Conservation (phyloP, 2,113 vertebrate genomes). For the Addax nasomaculatus region DNA sequence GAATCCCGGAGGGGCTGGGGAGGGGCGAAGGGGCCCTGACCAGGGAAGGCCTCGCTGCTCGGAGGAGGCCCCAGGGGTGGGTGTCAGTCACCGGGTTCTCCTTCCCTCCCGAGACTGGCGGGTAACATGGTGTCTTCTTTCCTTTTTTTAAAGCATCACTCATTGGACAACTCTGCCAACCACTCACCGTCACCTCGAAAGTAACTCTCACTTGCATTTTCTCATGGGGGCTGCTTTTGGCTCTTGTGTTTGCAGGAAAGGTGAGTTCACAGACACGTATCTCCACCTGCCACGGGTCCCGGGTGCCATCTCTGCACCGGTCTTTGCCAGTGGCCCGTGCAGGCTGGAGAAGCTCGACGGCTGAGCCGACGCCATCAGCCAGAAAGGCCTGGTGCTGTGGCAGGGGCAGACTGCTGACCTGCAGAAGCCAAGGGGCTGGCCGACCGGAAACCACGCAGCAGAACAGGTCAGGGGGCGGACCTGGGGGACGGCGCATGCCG, state of each 20-base stretch:
- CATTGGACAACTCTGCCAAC: neutral
- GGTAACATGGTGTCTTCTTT: neutral
- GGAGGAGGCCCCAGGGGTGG: too few species aligned
- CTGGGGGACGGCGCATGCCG: rapidly evolving
- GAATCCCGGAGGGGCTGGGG: neutral
- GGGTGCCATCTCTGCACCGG: neutral
- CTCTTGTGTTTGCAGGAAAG: neutral
- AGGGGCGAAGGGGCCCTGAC: rapidly evolving
- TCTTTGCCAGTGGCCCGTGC: neutral
- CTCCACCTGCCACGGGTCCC: neutral
- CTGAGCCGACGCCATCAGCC: too few species aligned
- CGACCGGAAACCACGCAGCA: neutral
- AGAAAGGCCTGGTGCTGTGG: neutral
- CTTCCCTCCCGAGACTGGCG: neutral
- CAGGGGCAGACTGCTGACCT: neutral
- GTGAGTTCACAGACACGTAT: neutral
- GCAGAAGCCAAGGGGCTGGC: neutral
- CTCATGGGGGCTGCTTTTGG: rapidly evolving
- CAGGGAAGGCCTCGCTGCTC: rapidly evolving
- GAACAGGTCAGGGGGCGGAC: rapidly evolving
- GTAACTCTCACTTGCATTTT: neutral
- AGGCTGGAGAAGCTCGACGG: neutral
- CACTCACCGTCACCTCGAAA: neutral
- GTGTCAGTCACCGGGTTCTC: neutral
- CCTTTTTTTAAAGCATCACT: neutral